Evolutionary conservation across 1,140 invertebrate genomes (phyloP).

Genomic region (Lasioglossum baleicum): DNA sequence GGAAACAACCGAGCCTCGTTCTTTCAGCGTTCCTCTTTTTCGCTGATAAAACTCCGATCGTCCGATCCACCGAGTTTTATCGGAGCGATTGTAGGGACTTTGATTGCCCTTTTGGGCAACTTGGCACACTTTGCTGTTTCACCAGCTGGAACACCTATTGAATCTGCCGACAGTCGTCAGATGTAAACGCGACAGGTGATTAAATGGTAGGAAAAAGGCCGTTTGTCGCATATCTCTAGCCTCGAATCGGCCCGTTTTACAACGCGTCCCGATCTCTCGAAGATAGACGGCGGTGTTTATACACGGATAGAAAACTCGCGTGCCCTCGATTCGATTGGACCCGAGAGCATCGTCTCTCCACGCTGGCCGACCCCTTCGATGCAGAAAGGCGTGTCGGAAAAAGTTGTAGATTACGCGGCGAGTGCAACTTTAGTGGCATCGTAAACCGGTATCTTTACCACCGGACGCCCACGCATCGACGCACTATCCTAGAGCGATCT

Average conservation of each 20-base stretch:
- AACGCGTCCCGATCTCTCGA: conserved; percentile 19
- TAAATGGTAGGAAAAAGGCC: conserved; percentile 54
- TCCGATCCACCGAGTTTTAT: too few species aligned
- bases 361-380: conserved; percentile 38
- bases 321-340: conserved; percentile 67
- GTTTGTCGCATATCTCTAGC: conserved; percentile 33
- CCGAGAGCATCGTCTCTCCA: conserved; percentile 56
- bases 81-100: too few species aligned
- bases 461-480: conserved; percentile 71
- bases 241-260: conserved; percentile 55
- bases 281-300: conserved; percentile 28
- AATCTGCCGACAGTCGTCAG: conserved; percentile 20
- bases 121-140: too few species aligned
- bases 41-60: too few species aligned
- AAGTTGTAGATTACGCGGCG: conserved; percentile 70
- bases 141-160: not conserved
- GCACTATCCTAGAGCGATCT: conserved; percentile 75
- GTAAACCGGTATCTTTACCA: conserved; percentile 77
- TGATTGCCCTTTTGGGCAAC: too few species aligned
- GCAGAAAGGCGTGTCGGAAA: conserved; percentile 69
- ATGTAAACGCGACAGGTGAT: conserved; percentile 53
- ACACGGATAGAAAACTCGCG: conserved; percentile 50
- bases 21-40: not conserved
- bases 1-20: not conserved
- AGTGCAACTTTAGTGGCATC: conserved; percentile 74